A percentile compares a stretch with the other conserved stretches of the same genome.
These are phyloP conservation scores for Drymonia ruficornis DNA, from an alignment of 2,888 invertebrate genomes.

Conservation along the genomic window DNA sequence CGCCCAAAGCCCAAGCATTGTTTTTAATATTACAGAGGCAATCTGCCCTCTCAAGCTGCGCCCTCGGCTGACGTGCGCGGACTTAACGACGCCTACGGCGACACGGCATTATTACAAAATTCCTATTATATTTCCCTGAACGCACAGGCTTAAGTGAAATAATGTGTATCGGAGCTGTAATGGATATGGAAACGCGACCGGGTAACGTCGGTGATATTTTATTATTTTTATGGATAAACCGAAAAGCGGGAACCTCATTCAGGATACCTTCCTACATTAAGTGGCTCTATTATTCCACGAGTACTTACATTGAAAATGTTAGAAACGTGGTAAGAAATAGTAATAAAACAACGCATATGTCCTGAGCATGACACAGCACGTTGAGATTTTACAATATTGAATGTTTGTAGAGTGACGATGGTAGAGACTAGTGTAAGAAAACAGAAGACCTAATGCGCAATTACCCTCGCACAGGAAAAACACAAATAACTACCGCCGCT, in stretches of 20 bases:
- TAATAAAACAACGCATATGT: no score
- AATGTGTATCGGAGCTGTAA: slow-evolving; percentile 43
- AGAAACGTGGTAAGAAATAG: no score
- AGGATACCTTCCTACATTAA: slow-evolving; percentile 5
- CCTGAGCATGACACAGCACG: no score
- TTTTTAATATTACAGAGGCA: slow-evolving; percentile 51
- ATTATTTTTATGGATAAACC: slow-evolving; percentile 39
- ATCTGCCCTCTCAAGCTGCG: slow-evolving; percentile 44
- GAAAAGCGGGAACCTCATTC: slow-evolving; percentile 22
- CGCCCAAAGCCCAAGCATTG: slow-evolving; percentile 26
- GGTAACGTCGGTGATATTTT: slow-evolving; percentile 29
- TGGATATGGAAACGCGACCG: slow-evolving; percentile 37
- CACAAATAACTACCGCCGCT: neutral
- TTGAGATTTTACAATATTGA: no score
- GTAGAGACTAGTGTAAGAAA: slow-evolving; percentile 4
- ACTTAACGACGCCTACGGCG: slow-evolving; percentile 34
- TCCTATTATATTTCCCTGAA: slow-evolving; percentile 44
- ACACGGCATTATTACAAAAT: slow-evolving; percentile 42
- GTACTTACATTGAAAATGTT: no score
- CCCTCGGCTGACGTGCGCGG: slow-evolving; percentile 41
- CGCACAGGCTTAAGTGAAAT: slow-evolving; percentile 44
- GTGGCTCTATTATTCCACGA: no score
- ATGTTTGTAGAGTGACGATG: no score
- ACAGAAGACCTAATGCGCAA: neutral
- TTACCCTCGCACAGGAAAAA: no score